Percentiles rank a stretch among this genome's conserved stretches.
Evolutionary conservation across 2,888 invertebrate genomes (phyloP).

Genomic region (Tuberolachnus salignus): DNA sequence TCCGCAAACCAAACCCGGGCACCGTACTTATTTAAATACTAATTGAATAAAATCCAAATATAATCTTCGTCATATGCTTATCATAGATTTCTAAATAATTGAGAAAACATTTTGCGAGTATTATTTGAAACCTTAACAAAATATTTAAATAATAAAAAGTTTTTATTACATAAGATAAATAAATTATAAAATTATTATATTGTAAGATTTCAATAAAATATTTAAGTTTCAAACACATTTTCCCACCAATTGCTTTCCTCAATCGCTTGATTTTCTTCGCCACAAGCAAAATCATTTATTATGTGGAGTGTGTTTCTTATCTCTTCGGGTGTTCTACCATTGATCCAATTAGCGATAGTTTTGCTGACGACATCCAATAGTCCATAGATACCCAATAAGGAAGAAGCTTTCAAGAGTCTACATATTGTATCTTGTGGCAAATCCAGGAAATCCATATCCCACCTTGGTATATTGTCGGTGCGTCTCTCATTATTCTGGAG

Average conservation of each 20-base stretch:
- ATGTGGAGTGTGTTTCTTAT: conserved; percentile 97
- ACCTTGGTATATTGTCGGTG: conserved; percentile 98
- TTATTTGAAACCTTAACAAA: too few relatives aligned
- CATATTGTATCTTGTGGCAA: conserved; percentile 83
- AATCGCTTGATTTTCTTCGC: conserved; percentile 97
- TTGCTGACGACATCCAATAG: conserved; percentile 97
- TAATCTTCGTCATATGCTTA: too few relatives aligned
- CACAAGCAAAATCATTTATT: conserved; percentile 93
- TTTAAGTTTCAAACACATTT: too few relatives aligned
- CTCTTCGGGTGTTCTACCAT: conserved; percentile 96
- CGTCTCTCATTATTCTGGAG: conserved; percentile 97
- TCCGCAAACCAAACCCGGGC: too few relatives aligned
- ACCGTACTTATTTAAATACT: too few relatives aligned
- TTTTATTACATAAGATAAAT: too few relatives aligned
- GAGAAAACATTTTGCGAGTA: too few relatives aligned
- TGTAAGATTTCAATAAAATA: too few relatives aligned
- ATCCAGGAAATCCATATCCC: conserved; percentile 99
- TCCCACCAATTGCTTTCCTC: conserved; percentile 96
- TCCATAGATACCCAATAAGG: conserved; percentile 95
- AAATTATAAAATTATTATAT: too few relatives aligned
- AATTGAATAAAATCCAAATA: too few relatives aligned
- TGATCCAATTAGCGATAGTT: conserved; percentile 98
- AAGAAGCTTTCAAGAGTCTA: conserved; percentile 72
- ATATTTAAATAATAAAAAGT: too few relatives aligned
- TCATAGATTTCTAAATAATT: too few relatives aligned